Conservation (phyloP, 2,797 vertebrate genomes). For the Hippocampus kuda region DNA sequence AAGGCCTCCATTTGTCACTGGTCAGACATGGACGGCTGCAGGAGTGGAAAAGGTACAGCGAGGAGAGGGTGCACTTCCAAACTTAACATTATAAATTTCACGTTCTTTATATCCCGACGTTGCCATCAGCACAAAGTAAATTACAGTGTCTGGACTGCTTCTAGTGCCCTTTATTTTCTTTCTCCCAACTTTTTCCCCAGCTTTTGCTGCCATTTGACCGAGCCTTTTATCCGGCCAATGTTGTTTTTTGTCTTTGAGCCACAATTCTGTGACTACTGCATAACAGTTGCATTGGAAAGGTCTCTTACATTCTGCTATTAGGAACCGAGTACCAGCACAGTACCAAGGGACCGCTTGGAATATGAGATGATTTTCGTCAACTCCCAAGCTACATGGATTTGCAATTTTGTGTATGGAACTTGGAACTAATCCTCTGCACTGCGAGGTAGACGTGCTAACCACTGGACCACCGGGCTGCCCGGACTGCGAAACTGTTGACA, state of each 20-base stretch:
- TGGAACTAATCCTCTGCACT: not conserved
- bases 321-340: not conserved
- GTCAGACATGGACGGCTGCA: constrained; percentile 45
- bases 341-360: not conserved
- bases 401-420: not conserved
- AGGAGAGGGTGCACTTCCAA: constrained; percentile 39
- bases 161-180: constrained; percentile 32
- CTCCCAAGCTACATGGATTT: not conserved
- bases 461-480: too few species aligned
- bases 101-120: constrained; percentile 56
- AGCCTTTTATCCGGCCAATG: constrained; percentile 12
- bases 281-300: not conserved
- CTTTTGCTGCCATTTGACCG: constrained; percentile 8
- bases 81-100: constrained; percentile 64
- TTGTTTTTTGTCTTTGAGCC: constrained; percentile 1
- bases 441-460: too few species aligned
- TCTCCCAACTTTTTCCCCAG: constrained; percentile 33
- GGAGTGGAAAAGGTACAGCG: constrained; percentile 51
- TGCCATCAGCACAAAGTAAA: constrained; percentile 61
- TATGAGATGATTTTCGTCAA: not conserved
- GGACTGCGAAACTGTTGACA: too few species aligned
- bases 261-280: not conserved
- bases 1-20: constrained; percentile 56
- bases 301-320: not conserved
- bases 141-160: constrained; percentile 61